Conservation (phyloP, 2,113 vertebrate genomes). For the Rhinogobius similis region DNA sequence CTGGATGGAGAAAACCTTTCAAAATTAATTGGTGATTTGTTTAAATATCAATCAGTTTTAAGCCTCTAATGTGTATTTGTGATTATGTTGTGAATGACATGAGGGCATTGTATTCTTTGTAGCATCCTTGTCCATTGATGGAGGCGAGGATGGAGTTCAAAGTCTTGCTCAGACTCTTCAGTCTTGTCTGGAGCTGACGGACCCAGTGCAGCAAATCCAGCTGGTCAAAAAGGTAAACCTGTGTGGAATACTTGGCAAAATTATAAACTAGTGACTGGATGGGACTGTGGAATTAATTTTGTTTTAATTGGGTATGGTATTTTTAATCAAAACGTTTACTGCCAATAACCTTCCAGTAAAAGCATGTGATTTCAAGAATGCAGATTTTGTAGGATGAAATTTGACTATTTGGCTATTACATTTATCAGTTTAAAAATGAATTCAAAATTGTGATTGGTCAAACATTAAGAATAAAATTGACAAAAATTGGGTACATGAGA, state of each 20-base stretch:
- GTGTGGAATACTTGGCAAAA: background rate
- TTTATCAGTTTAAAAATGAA: no score
- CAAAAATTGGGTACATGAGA: no score
- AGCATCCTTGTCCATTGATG: constrained; percentile 77
- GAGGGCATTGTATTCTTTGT: background rate
- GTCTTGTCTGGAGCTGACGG: constrained; percentile 77
- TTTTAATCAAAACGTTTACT: no score
- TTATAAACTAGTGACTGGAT: no score
- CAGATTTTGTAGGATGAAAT: no score
- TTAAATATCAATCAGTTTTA: background rate
- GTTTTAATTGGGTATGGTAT: no score
- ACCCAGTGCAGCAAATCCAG: constrained; percentile 90
- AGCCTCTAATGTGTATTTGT: no score
- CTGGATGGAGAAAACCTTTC: constrained; percentile 79
- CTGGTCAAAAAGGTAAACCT: constrained; percentile 85
- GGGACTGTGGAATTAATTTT: background rate
- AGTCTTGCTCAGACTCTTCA: constrained; percentile 83
- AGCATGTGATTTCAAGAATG: no score
- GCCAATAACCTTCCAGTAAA: no score
- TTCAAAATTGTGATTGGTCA: no score
- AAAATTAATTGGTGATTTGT: constrained; percentile 76
- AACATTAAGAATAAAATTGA: no score
- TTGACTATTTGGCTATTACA: no score
- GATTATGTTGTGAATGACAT: background rate
- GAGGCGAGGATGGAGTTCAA: constrained; percentile 70